Evolutionary conservation across 1,140 invertebrate genomes (phyloP).

Genomic region (Apocrypta bakeri): DNA sequence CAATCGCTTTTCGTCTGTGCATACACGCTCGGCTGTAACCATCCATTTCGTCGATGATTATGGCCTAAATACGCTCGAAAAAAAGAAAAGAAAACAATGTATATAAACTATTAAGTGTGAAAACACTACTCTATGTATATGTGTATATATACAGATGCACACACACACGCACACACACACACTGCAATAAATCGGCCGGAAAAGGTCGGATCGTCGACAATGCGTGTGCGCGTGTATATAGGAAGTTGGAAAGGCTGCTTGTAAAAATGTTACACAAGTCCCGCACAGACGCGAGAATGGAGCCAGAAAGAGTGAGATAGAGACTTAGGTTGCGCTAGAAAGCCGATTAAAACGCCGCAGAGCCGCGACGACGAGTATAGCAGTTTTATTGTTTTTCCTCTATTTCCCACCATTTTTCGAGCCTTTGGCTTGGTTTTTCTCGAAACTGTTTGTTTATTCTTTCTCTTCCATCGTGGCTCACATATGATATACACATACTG

Average conservation of each 20-base stretch:
- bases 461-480: too few species aligned
- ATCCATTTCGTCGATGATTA: too few species aligned
- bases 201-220: background rate
- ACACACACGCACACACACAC: too few species aligned
- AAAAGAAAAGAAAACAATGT: too few species aligned
- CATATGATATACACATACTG: too few species aligned
- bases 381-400: background rate
- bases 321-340: constrained; percentile 35
- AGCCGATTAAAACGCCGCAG: constrained; percentile 39
- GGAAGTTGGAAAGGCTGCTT: constrained; percentile 47
- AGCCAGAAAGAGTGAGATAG: background rate
- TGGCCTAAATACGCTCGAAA: too few species aligned
- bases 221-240: constrained; percentile 25
- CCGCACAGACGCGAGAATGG: constrained; percentile 10
- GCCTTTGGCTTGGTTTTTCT: background rate
- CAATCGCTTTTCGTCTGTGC: too few species aligned
- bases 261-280: constrained; percentile 50
- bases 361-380: background rate
- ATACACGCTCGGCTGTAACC: too few species aligned
- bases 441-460: background rate
- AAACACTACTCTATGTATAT: too few species aligned
- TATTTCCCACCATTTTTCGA: background rate
- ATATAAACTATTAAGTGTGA: too few species aligned
- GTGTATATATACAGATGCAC: background rate
- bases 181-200: background rate